These are phyloP conservation scores for Chloropsis cyanopogon DNA, from an alignment of 2,113 vertebrate species.

Conservation along the genomic window DNA sequence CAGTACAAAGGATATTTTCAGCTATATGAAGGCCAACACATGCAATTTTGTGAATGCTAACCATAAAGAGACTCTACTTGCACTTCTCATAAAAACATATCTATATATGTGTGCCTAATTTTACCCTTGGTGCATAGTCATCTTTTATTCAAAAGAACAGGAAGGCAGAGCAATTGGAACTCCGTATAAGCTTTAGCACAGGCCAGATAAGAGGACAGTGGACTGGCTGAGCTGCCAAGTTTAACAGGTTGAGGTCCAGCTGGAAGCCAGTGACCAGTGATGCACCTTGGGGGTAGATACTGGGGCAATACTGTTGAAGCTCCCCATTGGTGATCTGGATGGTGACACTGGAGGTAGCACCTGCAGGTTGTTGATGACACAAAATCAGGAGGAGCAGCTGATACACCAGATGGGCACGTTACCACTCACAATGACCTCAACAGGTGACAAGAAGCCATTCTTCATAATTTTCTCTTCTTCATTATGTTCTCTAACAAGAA, in stretches of 20 bases:
- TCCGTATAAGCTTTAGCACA: not conserved
- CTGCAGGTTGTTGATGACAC: not conserved
- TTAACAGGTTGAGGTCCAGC: not conserved
- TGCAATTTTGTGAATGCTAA: not conserved
- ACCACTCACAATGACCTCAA: not conserved
- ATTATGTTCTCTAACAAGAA: not conserved
- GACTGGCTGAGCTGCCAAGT: not conserved
- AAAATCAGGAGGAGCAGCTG: not conserved
- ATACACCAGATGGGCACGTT: not conserved
- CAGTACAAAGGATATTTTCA: constrained; percentile 18
- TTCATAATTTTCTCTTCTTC: not conserved
- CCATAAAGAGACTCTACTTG: not conserved
- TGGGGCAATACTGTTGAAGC: not conserved
- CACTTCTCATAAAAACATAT: not conserved
- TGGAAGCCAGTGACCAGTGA: not conserved
- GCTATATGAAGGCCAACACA: not conserved
- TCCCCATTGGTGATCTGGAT: not conserved
- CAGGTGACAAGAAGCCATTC: not conserved
- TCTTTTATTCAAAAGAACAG: not conserved
- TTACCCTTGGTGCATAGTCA: not conserved
- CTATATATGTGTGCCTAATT: not conserved
- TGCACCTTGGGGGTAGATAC: accelerated
- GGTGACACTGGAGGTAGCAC: not conserved
- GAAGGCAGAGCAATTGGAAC: not conserved
- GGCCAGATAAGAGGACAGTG: not conserved